Percentiles rank a stretch among this genome's conserved stretches.
These are phyloP conservation scores for Cyclura pinguis DNA, from an alignment of 2,797 vertebrate genomes.

Conservation along the genomic window DNA sequence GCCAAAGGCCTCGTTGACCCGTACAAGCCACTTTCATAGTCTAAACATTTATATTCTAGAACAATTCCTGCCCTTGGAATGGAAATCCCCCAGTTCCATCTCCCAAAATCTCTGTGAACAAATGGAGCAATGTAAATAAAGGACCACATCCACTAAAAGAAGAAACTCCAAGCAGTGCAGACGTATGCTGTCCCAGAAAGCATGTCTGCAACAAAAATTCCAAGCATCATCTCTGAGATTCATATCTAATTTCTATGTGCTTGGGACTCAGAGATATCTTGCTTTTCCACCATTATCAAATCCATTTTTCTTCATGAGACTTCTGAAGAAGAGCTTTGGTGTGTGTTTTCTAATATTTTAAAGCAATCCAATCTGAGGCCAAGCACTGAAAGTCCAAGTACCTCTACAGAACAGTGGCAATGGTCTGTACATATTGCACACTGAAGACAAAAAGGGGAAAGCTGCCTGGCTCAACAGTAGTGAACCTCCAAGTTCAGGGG, in stretches of 20 bases:
- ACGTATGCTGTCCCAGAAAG: neutral
- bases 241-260: conserved; percentile 38
- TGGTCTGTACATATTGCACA: conserved; percentile 32
- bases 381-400: neutral
- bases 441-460: conserved; percentile 53
- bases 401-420: neutral
- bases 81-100: conserved; percentile 25
- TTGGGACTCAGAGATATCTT: conserved; percentile 10
- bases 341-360: conserved; percentile 24
- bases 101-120: neutral
- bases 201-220: conserved; percentile 21
- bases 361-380: too few relatives aligned
- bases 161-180: conserved; percentile 13
- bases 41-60: too few relatives aligned
- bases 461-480: conserved; percentile 40
- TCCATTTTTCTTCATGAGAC: neutral
- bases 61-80: neutral
- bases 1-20: neutral
- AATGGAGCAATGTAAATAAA: neutral
- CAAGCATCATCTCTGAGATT: conserved; percentile 35
- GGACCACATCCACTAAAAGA: conserved; percentile 22
- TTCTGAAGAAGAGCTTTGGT: conserved; percentile 53
- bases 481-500: conserved; percentile 30
- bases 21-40: neutral
- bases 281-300: neutral